phyloP scores from a whole-genome alignment of 1,140 invertebrate species.

The Nomia melanderi region DNA sequence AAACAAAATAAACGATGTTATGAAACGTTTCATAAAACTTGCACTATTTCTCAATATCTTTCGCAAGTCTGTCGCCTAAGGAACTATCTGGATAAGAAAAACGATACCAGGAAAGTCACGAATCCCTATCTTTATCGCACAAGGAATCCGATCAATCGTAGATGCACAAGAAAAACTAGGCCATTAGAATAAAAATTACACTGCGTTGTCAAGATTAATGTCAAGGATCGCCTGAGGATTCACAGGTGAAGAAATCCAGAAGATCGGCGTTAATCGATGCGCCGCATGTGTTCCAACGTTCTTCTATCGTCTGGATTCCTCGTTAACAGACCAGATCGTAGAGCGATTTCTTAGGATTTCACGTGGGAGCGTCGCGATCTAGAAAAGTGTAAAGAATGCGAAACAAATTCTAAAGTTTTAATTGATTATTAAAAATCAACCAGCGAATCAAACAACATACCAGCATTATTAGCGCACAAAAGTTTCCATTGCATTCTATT shows the following conservation, averaged over 20 bases:
- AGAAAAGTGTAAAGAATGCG: neutral
- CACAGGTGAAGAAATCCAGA: neutral
- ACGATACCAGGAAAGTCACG: neutral
- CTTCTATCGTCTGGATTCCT: slow-evolving; percentile 8
- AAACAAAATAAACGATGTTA: too few species aligned
- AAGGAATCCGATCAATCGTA: neutral
- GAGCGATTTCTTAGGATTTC: neutral
- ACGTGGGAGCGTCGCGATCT: neutral
- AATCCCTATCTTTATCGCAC: neutral
- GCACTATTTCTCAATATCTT: too few species aligned
- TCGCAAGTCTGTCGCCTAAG: too few species aligned
- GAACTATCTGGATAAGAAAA: neutral
- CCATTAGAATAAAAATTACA: neutral
- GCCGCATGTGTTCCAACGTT: neutral
- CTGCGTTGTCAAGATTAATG: neutral
- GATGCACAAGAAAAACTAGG: neutral
- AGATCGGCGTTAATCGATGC: slow-evolving; percentile 23
- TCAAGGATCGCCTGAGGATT: neutral
- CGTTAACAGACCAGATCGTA: neutral
- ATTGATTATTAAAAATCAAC: too few species aligned
- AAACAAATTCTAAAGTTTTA: too few species aligned
- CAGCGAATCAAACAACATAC: too few species aligned
- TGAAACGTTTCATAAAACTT: too few species aligned
- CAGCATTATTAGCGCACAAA: too few species aligned
- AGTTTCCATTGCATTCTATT: too few species aligned